Conservation (phyloP, 2,888 invertebrate genomes). For the Pyrocoelia pectoralis region DNA sequence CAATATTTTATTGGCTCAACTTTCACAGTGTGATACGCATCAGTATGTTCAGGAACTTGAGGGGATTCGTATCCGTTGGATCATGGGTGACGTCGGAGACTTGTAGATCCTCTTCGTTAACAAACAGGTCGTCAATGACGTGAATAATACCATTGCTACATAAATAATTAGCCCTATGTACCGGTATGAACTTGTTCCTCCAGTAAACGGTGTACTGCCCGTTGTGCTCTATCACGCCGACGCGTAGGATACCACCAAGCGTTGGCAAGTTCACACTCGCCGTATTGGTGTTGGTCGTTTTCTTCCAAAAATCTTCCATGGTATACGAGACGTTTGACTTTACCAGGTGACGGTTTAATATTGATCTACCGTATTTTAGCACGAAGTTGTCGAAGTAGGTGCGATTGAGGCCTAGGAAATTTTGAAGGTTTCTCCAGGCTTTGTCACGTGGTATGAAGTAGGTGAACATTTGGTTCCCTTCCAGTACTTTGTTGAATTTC, state of each 20-base stretch:
- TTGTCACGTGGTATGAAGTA: slow-evolving; percentile 89
- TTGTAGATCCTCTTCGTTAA: slow-evolving; percentile 73
- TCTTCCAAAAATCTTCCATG: slow-evolving; percentile 76
- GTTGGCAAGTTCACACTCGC: slow-evolving; percentile 31
- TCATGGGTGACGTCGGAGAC: not conserved
- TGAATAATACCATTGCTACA: slow-evolving; percentile 96
- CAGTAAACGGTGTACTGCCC: slow-evolving; percentile 47
- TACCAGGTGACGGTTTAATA: slow-evolving; percentile 87
- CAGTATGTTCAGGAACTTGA: slow-evolving; percentile 22
- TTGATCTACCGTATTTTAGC: slow-evolving; percentile 53
- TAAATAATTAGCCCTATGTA: slow-evolving; percentile 88
- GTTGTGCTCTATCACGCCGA: slow-evolving; percentile 43
- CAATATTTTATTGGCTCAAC: not conserved
- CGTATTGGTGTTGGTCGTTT: slow-evolving; percentile 55
- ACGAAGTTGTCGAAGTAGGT: slow-evolving; percentile 77
- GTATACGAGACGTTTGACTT: slow-evolving; percentile 76
- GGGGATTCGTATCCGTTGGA: slow-evolving; percentile 8
- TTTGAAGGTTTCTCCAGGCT: slow-evolving; percentile 75
- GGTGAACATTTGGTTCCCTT: slow-evolving; percentile 79
- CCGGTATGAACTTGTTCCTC: slow-evolving; percentile 74
- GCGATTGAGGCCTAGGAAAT: slow-evolving; percentile 65
- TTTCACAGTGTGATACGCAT: slow-evolving; percentile 21
- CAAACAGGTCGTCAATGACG: slow-evolving; percentile 86
- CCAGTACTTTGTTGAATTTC: slow-evolving; percentile 77
- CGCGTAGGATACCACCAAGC: slow-evolving; percentile 24